A percentile compares a stretch with the other conserved stretches of the same genome.
Conservation (phyloP, 2,797 vertebrate genomes). For the Sebastes umbrosus region DNA sequence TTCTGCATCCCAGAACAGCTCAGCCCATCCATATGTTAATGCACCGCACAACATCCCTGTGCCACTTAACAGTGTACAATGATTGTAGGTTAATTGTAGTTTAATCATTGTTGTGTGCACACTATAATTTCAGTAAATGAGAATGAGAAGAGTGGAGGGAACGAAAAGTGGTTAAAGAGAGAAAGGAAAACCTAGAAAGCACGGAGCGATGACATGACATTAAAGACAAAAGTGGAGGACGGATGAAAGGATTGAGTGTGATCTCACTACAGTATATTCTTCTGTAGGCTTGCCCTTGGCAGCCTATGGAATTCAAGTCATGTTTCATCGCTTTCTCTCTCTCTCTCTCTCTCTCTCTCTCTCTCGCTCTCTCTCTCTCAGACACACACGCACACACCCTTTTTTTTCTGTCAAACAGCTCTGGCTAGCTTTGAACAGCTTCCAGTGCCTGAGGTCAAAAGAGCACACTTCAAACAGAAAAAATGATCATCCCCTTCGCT, state of each 20-base stretch:
- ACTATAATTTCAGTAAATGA: constrained; percentile 21
- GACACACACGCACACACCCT: background rate
- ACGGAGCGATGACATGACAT: background rate
- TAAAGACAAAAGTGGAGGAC: background rate
- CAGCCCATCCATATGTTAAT: constrained; percentile 43
- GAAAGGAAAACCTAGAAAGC: constrained; percentile 4
- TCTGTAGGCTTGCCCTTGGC: constrained; percentile 13
- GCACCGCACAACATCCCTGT: background rate
- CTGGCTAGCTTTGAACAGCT: constrained; percentile 41
- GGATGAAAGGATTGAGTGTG: constrained; percentile 10
- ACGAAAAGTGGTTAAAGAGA: background rate
- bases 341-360: background rate
- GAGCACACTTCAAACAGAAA: constrained; percentile 41
- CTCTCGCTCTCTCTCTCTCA: background rate
- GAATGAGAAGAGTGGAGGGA: background rate
- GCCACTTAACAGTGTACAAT: constrained; percentile 32
- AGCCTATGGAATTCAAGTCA: constrained; percentile 25
- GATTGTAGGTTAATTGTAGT: constrained; percentile 26
- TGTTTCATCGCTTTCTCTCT: constrained; percentile 29
- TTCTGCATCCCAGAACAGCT: constrained; percentile 39
- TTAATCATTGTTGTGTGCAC: constrained; percentile 31
- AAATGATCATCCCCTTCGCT: background rate
- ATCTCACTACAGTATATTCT: background rate
- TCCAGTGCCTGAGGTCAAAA: constrained; percentile 52
- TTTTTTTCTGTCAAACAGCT: background rate